Evolutionary conservation across 2,113 vertebrate genomes (phyloP).

Genomic region (Microcebus lehilahytsara): DNA sequence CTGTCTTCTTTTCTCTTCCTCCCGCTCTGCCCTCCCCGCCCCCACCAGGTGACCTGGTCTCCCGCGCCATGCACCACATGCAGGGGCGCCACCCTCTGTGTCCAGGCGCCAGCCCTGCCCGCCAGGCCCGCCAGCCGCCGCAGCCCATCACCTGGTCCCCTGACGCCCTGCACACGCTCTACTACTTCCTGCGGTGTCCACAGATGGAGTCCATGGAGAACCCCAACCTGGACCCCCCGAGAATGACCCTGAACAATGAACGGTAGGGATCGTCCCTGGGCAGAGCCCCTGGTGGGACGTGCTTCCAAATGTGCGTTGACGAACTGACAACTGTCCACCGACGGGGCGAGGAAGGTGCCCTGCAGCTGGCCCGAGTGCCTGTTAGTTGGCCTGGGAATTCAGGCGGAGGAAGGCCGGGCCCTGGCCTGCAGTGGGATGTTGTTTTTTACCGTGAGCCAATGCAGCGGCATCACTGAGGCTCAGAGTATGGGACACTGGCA

Average conservation of each 20-base stretch:
- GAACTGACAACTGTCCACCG: rapidly evolving
- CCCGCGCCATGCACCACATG: conserved; percentile 98
- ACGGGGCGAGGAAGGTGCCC: neutral
- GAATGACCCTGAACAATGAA: conserved; percentile 97
- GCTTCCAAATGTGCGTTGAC: neutral
- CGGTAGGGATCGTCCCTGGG: conserved; percentile 83
- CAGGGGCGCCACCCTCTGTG: conserved; percentile 92
- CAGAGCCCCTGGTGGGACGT: neutral
- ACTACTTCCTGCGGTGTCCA: conserved; percentile 98
- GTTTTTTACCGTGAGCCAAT: no score
- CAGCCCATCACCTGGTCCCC: conserved; percentile 97
- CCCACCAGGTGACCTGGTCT: conserved; percentile 94
- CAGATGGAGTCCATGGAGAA: conserved; percentile 99
- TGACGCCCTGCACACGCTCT: conserved; percentile 97
- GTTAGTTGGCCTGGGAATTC: neutral
- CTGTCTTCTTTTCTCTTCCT: neutral
- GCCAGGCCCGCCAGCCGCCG: conserved; percentile 89
- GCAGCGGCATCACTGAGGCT: neutral
- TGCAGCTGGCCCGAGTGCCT: neutral
- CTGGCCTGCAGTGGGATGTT: rapidly evolving
- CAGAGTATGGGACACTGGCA: rapidly evolving
- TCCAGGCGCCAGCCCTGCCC: conserved; percentile 91
- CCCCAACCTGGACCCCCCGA: conserved; percentile 97
- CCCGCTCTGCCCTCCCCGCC: neutral
- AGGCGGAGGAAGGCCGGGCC: neutral